These are phyloP conservation scores for Pomacea canaliculata DNA, from an alignment of 2,888 invertebrate species.

Conservation along the genomic window DNA sequence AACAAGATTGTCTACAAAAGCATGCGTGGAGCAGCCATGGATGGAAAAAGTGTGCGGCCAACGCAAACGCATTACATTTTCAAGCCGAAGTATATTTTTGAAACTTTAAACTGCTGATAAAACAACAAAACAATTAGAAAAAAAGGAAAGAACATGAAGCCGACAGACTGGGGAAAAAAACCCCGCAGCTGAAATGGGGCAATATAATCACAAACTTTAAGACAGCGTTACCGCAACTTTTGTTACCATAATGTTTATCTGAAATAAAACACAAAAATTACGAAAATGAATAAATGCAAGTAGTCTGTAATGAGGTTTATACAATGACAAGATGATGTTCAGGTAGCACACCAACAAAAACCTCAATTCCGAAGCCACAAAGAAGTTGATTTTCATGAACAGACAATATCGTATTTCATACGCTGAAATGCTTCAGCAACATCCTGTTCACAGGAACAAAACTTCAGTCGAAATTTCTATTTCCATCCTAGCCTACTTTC, in stretches of 20 bases:
- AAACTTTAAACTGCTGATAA: constrained; percentile 5
- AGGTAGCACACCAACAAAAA: no score
- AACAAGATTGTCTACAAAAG: neutral
- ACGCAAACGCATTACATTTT: neutral
- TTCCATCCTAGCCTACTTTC: no score
- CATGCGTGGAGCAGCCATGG: constrained; percentile 21
- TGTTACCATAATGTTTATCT: constrained; percentile 23
- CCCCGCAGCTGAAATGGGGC: constrained; percentile 5
- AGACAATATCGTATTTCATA: no score
- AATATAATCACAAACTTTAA: constrained; percentile 2
- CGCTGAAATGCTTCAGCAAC: no score
- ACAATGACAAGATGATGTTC: no score
- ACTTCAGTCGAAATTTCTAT: no score
- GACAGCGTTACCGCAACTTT: constrained; percentile 17
- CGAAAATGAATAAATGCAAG: neutral
- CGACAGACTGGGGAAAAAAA: neutral
- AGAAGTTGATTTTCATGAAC: no score
- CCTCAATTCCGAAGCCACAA: no score
- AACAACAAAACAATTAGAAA: neutral
- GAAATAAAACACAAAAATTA: constrained; percentile 9
- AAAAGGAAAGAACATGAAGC: no score
- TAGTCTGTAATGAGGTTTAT: neutral
- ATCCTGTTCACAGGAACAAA: no score
- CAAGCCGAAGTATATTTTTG: neutral
- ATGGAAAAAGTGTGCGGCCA: constrained; percentile 6